Conservation (phyloP, 2,888 invertebrate genomes). For the Litoditis marina region DNA sequence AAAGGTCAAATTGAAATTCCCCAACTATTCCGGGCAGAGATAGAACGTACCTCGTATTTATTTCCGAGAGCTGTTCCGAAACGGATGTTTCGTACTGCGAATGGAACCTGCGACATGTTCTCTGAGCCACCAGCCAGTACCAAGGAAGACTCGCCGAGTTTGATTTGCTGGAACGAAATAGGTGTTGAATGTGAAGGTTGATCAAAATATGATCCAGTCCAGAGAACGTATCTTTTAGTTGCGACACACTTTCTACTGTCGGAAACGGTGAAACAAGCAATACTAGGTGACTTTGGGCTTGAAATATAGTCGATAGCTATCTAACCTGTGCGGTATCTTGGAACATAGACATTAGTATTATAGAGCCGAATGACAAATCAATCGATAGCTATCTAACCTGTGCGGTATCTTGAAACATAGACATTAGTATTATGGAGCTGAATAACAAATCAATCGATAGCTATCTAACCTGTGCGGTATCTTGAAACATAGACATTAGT, state of each 20-base stretch:
- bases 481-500: no score
- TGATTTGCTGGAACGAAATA: slow-evolving; percentile 32
- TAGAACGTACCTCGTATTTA: slow-evolving; percentile 64
- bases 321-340: no score
- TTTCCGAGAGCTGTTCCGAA: slow-evolving; percentile 83
- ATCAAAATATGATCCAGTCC: neutral
- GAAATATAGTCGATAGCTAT: no score
- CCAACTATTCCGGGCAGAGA: neutral
- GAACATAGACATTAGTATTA: no score
- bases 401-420: no score
- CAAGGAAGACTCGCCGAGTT: slow-evolving; percentile 39
- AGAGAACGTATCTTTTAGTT: neutral
- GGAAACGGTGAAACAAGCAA: neutral
- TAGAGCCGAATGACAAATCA: neutral
- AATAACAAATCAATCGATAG: neutral
- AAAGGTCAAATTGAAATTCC: neutral
- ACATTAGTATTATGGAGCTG: neutral
- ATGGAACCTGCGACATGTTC: slow-evolving; percentile 85
- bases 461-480: slow-evolving; percentile 16
- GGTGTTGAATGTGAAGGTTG: neutral
- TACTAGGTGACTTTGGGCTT: neutral
- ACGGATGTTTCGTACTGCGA: slow-evolving; percentile 77
- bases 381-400: no score
- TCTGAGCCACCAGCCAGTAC: slow-evolving; percentile 71
- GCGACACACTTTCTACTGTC: neutral